phyloP scores from a whole-genome alignment of 1,140 invertebrate species.

The Neodiprion pinetum region DNA sequence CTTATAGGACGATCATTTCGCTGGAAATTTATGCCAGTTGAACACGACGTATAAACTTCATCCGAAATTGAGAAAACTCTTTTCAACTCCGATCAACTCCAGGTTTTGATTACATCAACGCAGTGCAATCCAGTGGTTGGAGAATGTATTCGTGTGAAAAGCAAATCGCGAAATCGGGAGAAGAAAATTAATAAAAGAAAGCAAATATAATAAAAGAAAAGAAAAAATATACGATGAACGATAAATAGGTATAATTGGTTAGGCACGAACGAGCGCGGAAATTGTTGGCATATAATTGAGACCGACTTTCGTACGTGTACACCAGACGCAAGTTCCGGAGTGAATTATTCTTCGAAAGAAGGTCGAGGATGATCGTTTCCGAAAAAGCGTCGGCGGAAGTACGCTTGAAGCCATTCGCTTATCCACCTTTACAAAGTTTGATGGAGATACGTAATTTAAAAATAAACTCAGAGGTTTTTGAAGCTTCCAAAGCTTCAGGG shows the following conservation, averaged over 20 bases:
- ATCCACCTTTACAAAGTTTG: background rate
- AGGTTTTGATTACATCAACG: too few relatives aligned
- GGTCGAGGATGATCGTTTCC: background rate
- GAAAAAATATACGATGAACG: background rate
- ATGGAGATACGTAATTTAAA: too few relatives aligned
- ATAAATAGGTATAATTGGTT: background rate
- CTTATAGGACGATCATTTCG: too few relatives aligned
- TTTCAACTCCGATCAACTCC: too few relatives aligned
- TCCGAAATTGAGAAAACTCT: too few relatives aligned
- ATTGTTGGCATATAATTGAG: background rate
- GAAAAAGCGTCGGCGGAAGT: background rate
- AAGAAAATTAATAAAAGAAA: background rate
- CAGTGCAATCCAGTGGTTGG: too few relatives aligned
- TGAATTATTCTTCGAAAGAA: background rate
- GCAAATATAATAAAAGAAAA: background rate
- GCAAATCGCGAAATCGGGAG: background rate
- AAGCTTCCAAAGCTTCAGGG: too few relatives aligned
- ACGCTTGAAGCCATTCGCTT: background rate
- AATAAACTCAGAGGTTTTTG: too few relatives aligned
- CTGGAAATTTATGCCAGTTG: too few relatives aligned
- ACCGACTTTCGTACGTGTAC: background rate
- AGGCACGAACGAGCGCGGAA: background rate
- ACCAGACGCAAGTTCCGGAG: background rate
- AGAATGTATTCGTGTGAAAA: background rate
- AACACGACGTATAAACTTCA: too few relatives aligned